Conservation (phyloP, 30 jellyfish, hydroid and myxozoan genomes). For the Hydractinia echinata region DNA sequence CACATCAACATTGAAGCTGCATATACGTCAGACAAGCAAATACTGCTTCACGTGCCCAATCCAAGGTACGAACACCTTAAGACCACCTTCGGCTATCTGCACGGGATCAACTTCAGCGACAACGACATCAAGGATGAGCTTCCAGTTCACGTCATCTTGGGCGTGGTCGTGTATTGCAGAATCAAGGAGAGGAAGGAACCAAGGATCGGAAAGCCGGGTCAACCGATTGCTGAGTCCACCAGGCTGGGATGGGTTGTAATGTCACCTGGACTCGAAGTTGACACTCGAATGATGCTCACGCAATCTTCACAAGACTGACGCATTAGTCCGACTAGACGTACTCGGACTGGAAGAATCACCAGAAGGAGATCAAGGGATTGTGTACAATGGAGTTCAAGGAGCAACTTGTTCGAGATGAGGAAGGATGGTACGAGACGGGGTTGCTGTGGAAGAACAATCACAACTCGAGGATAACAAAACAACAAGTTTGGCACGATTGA, state of each 20-base stretch:
- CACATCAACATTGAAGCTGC: constrained; percentile 20
- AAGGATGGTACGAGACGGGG: constrained; percentile 33
- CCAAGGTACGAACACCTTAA: neutral
- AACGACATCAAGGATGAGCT: neutral
- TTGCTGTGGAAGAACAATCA: constrained; percentile 13
- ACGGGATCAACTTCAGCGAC: neutral
- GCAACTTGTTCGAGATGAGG: constrained; percentile 26
- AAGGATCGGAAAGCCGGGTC: constrained; percentile 5
- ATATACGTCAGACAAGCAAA: constrained; percentile 1
- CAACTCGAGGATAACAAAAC: too few species aligned
- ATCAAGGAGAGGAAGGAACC: constrained; percentile 12
- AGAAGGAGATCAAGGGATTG: constrained; percentile 11
- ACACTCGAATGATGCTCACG: neutral
- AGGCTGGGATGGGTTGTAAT: constrained; percentile 9
- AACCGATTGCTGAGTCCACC: constrained; percentile 19
- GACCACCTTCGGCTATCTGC: neutral
- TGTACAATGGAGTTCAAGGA: constrained; percentile 12
- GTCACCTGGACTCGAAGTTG: constrained; percentile 1
- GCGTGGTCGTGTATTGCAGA: constrained; percentile 1
- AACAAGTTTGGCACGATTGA: constrained; percentile 6
- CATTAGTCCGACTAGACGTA: constrained; percentile 20
- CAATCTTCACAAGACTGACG: constrained; percentile 14
- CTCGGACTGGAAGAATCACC: constrained; percentile 18
- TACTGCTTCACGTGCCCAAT: neutral
- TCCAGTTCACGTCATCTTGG: constrained; percentile 13